Base-by-base conservation (phyloP, 2,113 vertebrate species). In the Sardina pilchardus region DNA sequence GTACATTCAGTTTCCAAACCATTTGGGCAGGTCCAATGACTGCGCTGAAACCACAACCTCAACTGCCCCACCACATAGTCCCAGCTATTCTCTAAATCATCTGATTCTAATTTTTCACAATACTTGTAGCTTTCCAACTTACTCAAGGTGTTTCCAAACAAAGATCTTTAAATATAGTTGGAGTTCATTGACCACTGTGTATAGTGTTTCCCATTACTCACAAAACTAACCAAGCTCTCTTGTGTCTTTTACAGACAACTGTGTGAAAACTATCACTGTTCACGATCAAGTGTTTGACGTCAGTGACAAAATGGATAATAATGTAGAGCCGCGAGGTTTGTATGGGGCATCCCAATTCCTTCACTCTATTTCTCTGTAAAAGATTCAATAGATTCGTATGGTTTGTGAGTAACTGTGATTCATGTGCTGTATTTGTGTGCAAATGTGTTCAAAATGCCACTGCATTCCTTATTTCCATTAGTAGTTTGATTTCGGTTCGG, bases 261-360 rank as follows among this genome's bases (percentile, higher is more conserved):
- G 98, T 96, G 96, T 97, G 96, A 99, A 98, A 97, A 97, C 97
- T 90, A 96, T 97, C 93, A 96, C 94, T 93, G 95, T 95, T 94
- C 97, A 98, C 95, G 97, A 99, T 95, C 97, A 97, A 91, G 96
- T 98, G 94, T 96, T 96, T 94, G 97, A 98, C 93, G 97, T 98
- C 95, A 97, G 98, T 90, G 98, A 99, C 94, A 97, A 97, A 95
- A 97, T 96, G 95, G 97, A 98, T 96, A 99, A 99, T 96, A 98
- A 97, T 92, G 97, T 99, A 96, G 98, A 99, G 96, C 97, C 98
- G 94, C 96, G 97, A 97, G 98, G 98, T 99, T 93, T 94, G 98
- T 99, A 96, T 95, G 30, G 14, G 10, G 17, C 71, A 36, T 9
- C 26, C 71, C 30, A 39, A 5, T 16, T 78, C 71, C 5, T 34